Base-by-base conservation (phyloP, 2,113 vertebrate species). In the Empidonax traillii region DNA sequence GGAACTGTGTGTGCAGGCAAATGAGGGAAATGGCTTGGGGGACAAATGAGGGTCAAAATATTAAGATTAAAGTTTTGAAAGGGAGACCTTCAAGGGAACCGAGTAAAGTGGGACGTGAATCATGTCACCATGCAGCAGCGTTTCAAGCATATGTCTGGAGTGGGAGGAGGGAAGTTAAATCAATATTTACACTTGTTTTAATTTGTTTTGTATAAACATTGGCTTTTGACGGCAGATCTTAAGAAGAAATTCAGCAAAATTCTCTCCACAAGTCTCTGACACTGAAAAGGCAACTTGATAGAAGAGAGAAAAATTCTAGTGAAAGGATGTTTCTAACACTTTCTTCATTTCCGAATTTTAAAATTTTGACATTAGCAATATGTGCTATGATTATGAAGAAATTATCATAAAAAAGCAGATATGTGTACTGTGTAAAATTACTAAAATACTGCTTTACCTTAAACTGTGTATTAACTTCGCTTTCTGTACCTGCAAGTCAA, bases 31-130 rank as follows among this genome's bases (percentile, higher is more conserved):
- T 66, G 82, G 94, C 78, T 84, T 92, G 93, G 84, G 97, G 96
- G 96, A 96, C 94, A 96, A 96, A 96, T 85, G 94, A 97, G 97
- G 98, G 97, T 96, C 96, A 97, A 94, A 96, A 97, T 96, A 97
- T 96, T 92, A 96, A 96, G 94, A 96, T 97, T 92, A 95, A 95
- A 94, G 85, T 98, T 97, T 97, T 90, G 94, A 96, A 92, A 94
- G 62, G 80, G 73, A 87, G 89, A 89, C 85, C 91, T 97, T 79
- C 66, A 87, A 89, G 93, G 78, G 56, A 92, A 39, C 46, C 2
- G 5, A 78, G 75, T 81, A 65, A 89, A 94, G 95, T 37, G 53
- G 74, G 71, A 78, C 2, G 4, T 93, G 91, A 97, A 87, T 87
- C 73, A 79, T 80, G 86, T 86, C 77, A 91, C 61, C 12, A 24